phyloP scores from a whole-genome alignment of 2,888 invertebrate species.

The Campoletis raptor region DNA sequence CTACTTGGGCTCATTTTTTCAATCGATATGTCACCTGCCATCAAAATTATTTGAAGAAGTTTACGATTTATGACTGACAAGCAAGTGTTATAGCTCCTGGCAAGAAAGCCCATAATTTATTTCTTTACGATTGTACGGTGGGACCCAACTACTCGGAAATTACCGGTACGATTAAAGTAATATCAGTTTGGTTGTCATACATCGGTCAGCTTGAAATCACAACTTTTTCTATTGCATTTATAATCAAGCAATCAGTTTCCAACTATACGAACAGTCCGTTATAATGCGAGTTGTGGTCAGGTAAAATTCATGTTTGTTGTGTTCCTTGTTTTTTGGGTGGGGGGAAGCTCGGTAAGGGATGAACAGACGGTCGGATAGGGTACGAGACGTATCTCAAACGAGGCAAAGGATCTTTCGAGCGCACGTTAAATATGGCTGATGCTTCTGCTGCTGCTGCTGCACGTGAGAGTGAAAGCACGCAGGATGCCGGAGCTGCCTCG shows the following conservation, averaged over 20 bases:
- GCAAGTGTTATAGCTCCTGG: background rate
- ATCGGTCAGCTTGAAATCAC: background rate
- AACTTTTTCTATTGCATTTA: background rate
- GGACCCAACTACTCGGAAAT: background rate
- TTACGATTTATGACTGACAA: background rate
- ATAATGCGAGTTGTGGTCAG: background rate
- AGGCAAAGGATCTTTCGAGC: slow-evolving; percentile 6
- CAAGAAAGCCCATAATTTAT: background rate
- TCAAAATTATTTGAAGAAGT: slow-evolving; percentile 4
- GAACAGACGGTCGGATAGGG: slow-evolving; percentile 21
- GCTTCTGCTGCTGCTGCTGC: slow-evolving; percentile 17
- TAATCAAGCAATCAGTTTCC: background rate
- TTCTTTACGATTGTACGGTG: background rate
- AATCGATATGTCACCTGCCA: background rate
- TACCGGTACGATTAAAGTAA: background rate
- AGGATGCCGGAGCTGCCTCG: slow-evolving; percentile 26
- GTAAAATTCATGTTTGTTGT: background rate
- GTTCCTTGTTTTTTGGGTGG: background rate
- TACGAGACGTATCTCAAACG: slow-evolving; percentile 3
- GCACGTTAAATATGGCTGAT: slow-evolving; percentile 13
- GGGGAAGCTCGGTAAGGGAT: slow-evolving; percentile 42
- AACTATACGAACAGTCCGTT: background rate
- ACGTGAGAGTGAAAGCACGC: slow-evolving; percentile 61
- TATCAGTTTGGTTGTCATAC: background rate
- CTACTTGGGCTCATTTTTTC: background rate